These are phyloP conservation scores for Salmo trutta DNA, from an alignment of 2,797 vertebrate genomes.

Conservation along the genomic window DNA sequence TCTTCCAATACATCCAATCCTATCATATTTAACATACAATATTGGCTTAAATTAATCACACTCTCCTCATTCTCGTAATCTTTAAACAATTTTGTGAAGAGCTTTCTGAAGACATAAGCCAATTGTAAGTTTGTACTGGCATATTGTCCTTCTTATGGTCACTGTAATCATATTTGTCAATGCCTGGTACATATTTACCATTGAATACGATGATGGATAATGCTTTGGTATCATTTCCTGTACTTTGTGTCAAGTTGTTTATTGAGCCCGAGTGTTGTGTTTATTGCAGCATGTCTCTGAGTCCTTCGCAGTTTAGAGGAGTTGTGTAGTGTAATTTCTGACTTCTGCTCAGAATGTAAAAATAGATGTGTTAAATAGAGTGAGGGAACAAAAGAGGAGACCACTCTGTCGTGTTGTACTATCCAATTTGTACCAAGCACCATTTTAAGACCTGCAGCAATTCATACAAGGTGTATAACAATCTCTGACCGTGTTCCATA, in stretches of 20 bases:
- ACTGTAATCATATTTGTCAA: no score
- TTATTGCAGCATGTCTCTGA: slow-evolving; percentile 25
- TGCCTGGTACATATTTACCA: not conserved
- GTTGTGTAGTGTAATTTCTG: slow-evolving; percentile 41
- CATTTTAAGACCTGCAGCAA: slow-evolving; percentile 34
- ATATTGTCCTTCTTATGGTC: not conserved
- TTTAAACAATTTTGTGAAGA: slow-evolving; percentile 23
- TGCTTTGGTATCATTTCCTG: not conserved
- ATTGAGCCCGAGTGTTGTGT: slow-evolving; percentile 28
- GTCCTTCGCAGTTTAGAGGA: slow-evolving; percentile 33
- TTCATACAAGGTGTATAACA: slow-evolving; percentile 13
- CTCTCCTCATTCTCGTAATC: slow-evolving; percentile 35
- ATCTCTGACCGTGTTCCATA: not conserved
- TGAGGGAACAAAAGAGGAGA: not conserved
- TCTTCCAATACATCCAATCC: slow-evolving; percentile 33
- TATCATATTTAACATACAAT: slow-evolving; percentile 27
- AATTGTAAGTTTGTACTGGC: not conserved
- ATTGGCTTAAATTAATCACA: slow-evolving; percentile 62
- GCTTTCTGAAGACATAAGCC: not conserved
- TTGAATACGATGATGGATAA: not conserved
- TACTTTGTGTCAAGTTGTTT: slow-evolving; percentile 2
- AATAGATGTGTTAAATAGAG: slow-evolving; percentile 25
- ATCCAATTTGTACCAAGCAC: not conserved
- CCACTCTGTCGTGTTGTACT: not conserved
- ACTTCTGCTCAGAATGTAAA: slow-evolving; percentile 44